Conservation (phyloP, 2,888 invertebrate genomes). For the Drosophila picticornis region DNA sequence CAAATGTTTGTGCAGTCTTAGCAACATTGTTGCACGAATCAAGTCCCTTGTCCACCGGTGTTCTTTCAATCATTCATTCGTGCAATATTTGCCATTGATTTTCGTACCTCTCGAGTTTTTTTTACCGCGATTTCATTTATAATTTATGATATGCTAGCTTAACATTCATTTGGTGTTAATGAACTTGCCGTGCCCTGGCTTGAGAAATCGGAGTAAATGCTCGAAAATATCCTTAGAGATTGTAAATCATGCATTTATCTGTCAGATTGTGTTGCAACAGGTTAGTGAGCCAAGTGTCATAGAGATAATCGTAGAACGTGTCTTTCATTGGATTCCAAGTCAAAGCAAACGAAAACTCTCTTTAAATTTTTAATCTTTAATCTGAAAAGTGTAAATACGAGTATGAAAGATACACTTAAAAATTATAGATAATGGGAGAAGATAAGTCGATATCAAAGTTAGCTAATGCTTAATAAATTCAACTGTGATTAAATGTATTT, state of each 20-base stretch:
- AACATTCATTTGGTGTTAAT: slow-evolving; percentile 18
- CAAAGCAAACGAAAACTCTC: not conserved
- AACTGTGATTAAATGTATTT: not conserved
- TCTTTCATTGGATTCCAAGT: not conserved
- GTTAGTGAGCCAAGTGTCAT: slow-evolving; percentile 47
- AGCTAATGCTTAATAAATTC: not conserved
- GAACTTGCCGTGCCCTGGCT: slow-evolving; percentile 35
- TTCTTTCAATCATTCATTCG: slow-evolving; percentile 43
- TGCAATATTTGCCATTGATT: slow-evolving; percentile 52
- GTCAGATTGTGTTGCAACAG: slow-evolving; percentile 52
- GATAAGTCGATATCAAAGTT: not conserved
- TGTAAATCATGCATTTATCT: slow-evolving; percentile 51
- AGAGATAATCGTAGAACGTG: slow-evolving; percentile 29
- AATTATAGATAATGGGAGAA: not conserved
- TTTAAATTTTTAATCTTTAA: not conserved
- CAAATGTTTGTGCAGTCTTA: slow-evolving; percentile 73
- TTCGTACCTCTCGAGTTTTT: slow-evolving; percentile 31
- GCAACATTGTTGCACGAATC: slow-evolving; percentile 76
- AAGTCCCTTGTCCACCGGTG: slow-evolving; percentile 7
- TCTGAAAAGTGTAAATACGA: not conserved
- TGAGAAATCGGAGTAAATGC: slow-evolving; percentile 51
- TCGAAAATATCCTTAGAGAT: slow-evolving; percentile 44
- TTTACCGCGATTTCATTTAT: slow-evolving; percentile 50
- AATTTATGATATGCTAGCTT: slow-evolving; percentile 61
- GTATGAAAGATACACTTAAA: not conserved